Base-by-base conservation (phyloP, 2,888 invertebrate genomes). In the Syrphus vitripennis region DNA sequence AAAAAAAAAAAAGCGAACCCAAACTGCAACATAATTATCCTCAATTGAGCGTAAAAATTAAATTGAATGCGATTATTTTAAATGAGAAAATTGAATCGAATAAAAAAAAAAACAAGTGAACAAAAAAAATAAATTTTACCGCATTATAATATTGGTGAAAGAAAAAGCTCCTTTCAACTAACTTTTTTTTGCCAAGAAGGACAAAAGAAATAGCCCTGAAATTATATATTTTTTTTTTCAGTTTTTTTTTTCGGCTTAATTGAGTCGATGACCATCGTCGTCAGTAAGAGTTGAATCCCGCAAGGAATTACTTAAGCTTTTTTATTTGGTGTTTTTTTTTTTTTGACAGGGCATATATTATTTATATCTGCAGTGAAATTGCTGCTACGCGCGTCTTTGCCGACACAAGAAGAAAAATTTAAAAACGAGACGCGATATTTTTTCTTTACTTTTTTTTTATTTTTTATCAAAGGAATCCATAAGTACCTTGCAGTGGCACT, bases 61-160 rank as follows among this genome's bases (percentile, higher is more conserved):
- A 86, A 86, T 81, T 86, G 81, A 86, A 72, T 86, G 81, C 76
- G 84, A 81, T 86, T 86, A 86, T 86, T 77, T 81, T 77, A 86
- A 86, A 86, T 77, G 81, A 72, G 63, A 42, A 65, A 76, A 70
- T 67, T 53, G 42, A 75, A 53, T 70, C 57, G 50, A 69, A 57
- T 31, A 59, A 50, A 40, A 24, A 42, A 53, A 29, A 59, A 50
- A 40, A 24, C 34, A 53, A 29, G 40, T 40, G 0, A 16, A 16
- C n/a, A 29, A 42, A 55, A 74, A 61, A 67, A 24, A 59, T 14
- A n/a, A 57, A 57, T 57, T 50, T 75, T 76, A 42, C 69, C 76
- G 76, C 76, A 76, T 76, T 69, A 57, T 57, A 59, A 21, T n/a
- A 48, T 76, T 76, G 45, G n/a, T 48, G 42, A 67, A 75, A 75